Evolutionary conservation across 2,113 vertebrate species (phyloP), one percentile per base, ranked within the genome.

Genomic region (Beaufortia kweichowensis): DNA sequence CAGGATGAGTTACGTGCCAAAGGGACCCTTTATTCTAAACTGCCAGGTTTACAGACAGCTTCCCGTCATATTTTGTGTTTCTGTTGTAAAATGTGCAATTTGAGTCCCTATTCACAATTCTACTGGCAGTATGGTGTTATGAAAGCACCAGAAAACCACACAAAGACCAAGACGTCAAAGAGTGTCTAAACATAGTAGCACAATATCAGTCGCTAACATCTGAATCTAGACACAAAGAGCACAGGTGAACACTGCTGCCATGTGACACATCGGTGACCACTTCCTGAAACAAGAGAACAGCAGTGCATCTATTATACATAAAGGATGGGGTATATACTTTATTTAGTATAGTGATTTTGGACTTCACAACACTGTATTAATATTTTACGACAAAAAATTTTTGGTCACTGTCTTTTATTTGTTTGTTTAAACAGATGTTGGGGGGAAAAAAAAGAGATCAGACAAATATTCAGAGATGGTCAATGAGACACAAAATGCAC

Each of bases 151-250:
- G 48, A 10, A 70, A 70, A 70, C 67, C 48, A 55, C 48, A 70
- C 53, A 35, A 70, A 70, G 67, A 35, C 23, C 35, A 72, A 77
- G 15, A 11, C 48, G 3, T 14, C 28, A 57, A 21, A 53, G 65
- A 41, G 15, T 35, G 33, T 39, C 17, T 19, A 31, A 43, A 62
- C 6, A 60, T 9, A 71, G 39, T 15, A 26, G 4, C 46, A 57
- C 35, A 63, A 66, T 2, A 24, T 56, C 63, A 80, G 35, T 5
- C 6, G 6, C 26, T 53, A 67, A 59, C 48, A 59, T 61, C 31
- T 15, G n/a, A 76, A 70, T 56, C 57, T 64, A 5, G 33, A 70
- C 59, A 68, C 60, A 76, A 60, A 71, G 62, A 55, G 31, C 15
- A 41, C 77, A 79, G 77, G 67, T 53, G 56, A 65, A 33, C 39